Conservation (phyloP, 2,888 invertebrate species). For the Tyria jacobaeae region DNA sequence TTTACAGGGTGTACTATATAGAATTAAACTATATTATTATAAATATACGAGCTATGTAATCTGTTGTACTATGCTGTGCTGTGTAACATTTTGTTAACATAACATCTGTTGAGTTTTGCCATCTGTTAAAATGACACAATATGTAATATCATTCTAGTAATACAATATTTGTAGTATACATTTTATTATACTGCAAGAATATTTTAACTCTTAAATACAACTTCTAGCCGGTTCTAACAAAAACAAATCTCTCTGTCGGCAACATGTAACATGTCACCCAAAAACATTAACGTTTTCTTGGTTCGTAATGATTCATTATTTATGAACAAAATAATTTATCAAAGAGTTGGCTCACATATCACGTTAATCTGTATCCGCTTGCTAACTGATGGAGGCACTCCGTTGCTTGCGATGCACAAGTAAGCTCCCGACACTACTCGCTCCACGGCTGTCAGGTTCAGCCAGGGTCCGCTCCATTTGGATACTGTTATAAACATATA, state of each 20-base stretch:
- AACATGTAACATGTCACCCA: constrained; percentile 4
- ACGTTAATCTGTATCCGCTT: constrained; percentile 82
- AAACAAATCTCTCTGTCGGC: not conserved
- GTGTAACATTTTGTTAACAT: not conserved
- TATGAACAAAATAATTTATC: constrained; percentile 39
- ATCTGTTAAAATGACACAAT: not conserved
- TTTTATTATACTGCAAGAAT: not conserved
- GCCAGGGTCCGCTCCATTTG: constrained; percentile 84
- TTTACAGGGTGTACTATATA: too few relatives aligned
- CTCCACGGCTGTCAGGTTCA: constrained; percentile 86
- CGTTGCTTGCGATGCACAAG: constrained; percentile 89
- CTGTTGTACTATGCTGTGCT: too few relatives aligned
- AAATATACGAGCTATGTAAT: too few relatives aligned
- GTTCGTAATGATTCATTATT: constrained; percentile 26
- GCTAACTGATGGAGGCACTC: constrained; percentile 85
- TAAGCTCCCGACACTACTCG: constrained; percentile 88
- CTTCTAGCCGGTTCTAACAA: not conserved
- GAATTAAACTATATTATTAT: too few relatives aligned
- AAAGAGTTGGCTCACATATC: constrained; percentile 68
- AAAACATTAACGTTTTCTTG: constrained; percentile 6
- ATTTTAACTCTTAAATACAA: not conserved
- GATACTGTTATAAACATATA: constrained; percentile 72
- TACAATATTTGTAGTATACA: too few relatives aligned
- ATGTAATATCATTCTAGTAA: too few relatives aligned
- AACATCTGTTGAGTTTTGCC: not conserved